Evolutionary conservation across 2,797 vertebrate genomes (phyloP).

Genomic region (Zalophus californianus): DNA sequence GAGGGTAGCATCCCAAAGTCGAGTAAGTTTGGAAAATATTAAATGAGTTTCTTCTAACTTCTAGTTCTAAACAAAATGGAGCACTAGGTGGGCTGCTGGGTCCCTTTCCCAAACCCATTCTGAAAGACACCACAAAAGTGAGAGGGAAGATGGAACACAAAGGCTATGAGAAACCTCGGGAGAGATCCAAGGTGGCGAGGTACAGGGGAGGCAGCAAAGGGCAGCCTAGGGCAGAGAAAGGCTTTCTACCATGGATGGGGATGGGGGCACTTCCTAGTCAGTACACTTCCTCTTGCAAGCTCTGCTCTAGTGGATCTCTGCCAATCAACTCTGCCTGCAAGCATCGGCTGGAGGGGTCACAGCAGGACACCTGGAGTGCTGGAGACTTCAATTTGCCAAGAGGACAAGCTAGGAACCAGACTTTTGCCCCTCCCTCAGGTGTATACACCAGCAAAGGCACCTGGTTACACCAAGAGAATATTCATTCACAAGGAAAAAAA

Average conservation of each 20-base stretch:
- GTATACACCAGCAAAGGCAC: neutral
- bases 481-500: neutral
- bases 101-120: neutral
- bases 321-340: neutral
- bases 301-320: neutral
- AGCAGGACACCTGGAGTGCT: neutral
- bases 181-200: too few relatives aligned
- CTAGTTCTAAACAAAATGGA: neutral
- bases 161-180: neutral
- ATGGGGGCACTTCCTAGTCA: neutral
- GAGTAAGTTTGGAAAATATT: neutral
- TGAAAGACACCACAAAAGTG: neutral
- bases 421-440: neutral
- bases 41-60: conserved; percentile 26
- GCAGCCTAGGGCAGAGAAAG: neutral
- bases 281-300: neutral
- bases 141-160: neutral
- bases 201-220: neutral
- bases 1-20: neutral
- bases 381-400: neutral
- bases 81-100: neutral
- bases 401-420: neutral
- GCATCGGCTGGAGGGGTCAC: neutral
- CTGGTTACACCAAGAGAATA: neutral
- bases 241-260: neutral